Evolutionary conservation across 2,113 vertebrate genomes (phyloP).

Genomic region (Lepus europaeus): DNA sequence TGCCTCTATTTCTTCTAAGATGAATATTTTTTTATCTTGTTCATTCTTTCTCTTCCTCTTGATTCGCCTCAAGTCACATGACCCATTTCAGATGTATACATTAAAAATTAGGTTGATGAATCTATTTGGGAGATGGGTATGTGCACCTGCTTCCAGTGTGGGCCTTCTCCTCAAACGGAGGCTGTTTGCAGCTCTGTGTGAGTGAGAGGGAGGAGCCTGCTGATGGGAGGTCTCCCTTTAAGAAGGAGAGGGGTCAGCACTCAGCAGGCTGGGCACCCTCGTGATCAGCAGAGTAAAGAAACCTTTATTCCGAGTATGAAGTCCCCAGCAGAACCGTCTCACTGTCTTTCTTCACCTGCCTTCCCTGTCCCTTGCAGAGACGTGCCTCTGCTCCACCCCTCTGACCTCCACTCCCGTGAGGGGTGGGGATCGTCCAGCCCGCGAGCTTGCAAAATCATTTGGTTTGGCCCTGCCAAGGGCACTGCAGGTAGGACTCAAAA

Average conservation of each 20-base stretch:
- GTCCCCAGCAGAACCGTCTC: not conserved
- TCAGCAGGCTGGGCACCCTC: not conserved
- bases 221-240: not conserved
- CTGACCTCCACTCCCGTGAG: not conserved
- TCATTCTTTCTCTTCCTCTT: constrained; percentile 1
- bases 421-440: too few relatives aligned
- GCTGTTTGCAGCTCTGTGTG: not conserved
- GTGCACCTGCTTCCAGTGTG: not conserved
- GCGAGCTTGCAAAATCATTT: too few relatives aligned
- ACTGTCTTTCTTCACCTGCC: not conserved
- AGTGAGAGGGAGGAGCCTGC: not conserved
- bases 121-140: not conserved
- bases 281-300: not conserved
- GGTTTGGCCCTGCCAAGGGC: too few relatives aligned
- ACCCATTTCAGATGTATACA: constrained; percentile 9
- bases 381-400: not conserved
- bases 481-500: too few relatives aligned
- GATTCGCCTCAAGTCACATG: not conserved
- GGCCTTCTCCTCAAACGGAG: not conserved
- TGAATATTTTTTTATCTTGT: constrained; percentile 47
- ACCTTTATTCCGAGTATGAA: not conserved
- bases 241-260: not conserved
- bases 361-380: not conserved
- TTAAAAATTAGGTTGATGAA: not conserved
- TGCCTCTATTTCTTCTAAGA: constrained; percentile 2